Percentiles rank a stretch among this genome's conserved stretches.
Evolutionary conservation across 2,888 invertebrate genomes (phyloP).

Genomic region (Harpalus rubripes): DNA sequence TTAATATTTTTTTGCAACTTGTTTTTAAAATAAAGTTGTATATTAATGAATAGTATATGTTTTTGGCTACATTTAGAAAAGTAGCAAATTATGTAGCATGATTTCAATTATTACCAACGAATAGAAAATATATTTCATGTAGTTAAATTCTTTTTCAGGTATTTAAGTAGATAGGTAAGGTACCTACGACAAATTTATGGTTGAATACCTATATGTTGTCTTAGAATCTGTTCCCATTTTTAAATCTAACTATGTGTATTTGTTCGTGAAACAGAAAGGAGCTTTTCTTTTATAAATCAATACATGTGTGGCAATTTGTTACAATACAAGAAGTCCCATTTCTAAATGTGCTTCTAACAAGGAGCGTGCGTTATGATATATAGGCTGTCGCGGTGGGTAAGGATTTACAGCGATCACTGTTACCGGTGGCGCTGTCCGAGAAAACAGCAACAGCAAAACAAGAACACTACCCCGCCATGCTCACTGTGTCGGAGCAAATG

Average conservation of each 20-base stretch:
- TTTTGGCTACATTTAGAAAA: too few species aligned
- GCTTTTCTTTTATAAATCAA: slow-evolving; percentile 3
- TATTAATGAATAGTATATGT: too few species aligned
- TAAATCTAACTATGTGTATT: neutral
- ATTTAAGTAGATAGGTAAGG: too few species aligned
- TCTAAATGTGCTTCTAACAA: slow-evolving; percentile 24
- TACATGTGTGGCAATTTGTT: slow-evolving; percentile 29
- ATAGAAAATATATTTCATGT: too few species aligned
- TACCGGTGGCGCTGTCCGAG: slow-evolving; percentile 58
- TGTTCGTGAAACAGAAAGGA: neutral
- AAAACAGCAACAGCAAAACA: slow-evolving; percentile 38
- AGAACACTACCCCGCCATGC: slow-evolving; percentile 23
- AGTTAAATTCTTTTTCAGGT: too few species aligned
- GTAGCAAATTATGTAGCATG: too few species aligned
- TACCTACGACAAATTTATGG: too few species aligned
- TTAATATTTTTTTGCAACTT: too few species aligned
- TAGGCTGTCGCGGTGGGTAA: slow-evolving; percentile 60
- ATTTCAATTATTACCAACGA: too few species aligned
- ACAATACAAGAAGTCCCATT: slow-evolving; percentile 29
- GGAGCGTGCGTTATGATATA: slow-evolving; percentile 58
- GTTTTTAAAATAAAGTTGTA: too few species aligned
- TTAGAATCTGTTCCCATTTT: neutral
- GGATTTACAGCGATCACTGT: slow-evolving; percentile 65
- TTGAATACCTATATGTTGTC: too few species aligned
- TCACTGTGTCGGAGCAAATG: slow-evolving; percentile 46